Evolutionary conservation across 1,140 invertebrate species (phyloP), one percentile per base, ranked within the genome.

Genomic region (Drosophila lowei): DNA sequence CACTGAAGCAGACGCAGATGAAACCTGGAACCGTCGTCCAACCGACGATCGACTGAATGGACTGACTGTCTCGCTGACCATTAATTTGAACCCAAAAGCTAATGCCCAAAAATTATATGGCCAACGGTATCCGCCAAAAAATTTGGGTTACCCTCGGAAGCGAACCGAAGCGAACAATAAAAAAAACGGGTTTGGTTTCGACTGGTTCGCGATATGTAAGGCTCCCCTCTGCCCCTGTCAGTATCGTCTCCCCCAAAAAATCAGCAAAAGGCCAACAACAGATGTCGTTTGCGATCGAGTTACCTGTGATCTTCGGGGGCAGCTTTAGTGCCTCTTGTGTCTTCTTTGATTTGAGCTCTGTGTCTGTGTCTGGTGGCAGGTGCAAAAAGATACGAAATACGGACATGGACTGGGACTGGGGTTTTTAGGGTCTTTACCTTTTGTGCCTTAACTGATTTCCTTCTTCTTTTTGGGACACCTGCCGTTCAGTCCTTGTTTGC

Each of bases 91-190:
- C 64, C 34, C 34, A 70, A 77, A 75, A 88, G 81, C 81, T 86
- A 85, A 86, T 85, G 74, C 81, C 56, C 50, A 73, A 85, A 85
- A 85, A 85, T 86, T 85, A 85, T 88, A 85, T 77, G 77, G 73
- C 66, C 83, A 80, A 85, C 81, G 78, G 77, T 71, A 80, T 71
- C 63, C 52, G 64, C 64, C 63, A 63, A 77, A 57, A 57, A 79
- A 84, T 84, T 84, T 84, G 81, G 80, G 80, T 84, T 86, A 86
- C 80, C 80, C 77, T 77, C 73, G 60, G 73, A 76, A 58, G 63
- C 73, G 60, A 76, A 76, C 70, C 63, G 0, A 34, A 3, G 66
- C 73, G 63, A 54, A 21, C 41, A 34, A 34, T n/a, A 3, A 42
- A 28, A 21, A 49, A 59, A 70, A 48, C 66, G 4, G 65, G 54